A percentile compares a stretch with the other conserved stretches of the same genome.
These are phyloP conservation scores for Nesoenas mayeri DNA, from an alignment of 2,113 vertebrate species.

Conservation along the genomic window DNA sequence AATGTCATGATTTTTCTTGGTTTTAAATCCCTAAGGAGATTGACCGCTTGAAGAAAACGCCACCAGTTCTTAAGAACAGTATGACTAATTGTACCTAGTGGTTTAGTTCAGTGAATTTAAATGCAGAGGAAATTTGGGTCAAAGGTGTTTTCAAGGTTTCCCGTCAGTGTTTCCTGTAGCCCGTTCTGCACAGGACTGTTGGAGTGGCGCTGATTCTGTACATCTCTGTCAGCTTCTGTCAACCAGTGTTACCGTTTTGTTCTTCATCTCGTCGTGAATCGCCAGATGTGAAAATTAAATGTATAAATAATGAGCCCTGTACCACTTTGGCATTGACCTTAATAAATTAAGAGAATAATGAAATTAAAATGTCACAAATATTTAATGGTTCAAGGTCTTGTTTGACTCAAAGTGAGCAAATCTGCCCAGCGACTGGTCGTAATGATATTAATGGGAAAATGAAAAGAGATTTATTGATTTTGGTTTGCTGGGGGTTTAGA, in stretches of 20 bases:
- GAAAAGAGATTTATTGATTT: not conserved
- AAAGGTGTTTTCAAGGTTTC: not conserved
- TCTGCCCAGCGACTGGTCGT: not conserved
- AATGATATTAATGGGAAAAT: not conserved
- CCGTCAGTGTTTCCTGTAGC: not conserved
- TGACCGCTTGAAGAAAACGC: not conserved
- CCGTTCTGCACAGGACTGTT: not conserved
- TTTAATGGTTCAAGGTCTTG: not conserved
- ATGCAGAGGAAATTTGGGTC: not conserved
- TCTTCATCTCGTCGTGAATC: not conserved
- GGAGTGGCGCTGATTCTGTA: not conserved
- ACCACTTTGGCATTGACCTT: not conserved
- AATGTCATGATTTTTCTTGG: not conserved
- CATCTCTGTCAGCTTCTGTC: conserved; percentile 17
- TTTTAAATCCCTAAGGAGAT: not conserved
- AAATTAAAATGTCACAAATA: not conserved
- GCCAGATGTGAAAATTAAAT: conserved; percentile 36
- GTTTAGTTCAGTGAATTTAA: not conserved
- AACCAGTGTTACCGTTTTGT: not conserved
- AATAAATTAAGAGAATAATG: conserved; percentile 32
- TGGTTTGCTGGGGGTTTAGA: not conserved
- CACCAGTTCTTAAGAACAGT: not conserved
- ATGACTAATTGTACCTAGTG: not conserved
- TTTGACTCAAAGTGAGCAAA: not conserved
- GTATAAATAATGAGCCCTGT: not conserved